Base-by-base conservation (phyloP, 2,113 vertebrate genomes). In the Mugil cephalus region DNA sequence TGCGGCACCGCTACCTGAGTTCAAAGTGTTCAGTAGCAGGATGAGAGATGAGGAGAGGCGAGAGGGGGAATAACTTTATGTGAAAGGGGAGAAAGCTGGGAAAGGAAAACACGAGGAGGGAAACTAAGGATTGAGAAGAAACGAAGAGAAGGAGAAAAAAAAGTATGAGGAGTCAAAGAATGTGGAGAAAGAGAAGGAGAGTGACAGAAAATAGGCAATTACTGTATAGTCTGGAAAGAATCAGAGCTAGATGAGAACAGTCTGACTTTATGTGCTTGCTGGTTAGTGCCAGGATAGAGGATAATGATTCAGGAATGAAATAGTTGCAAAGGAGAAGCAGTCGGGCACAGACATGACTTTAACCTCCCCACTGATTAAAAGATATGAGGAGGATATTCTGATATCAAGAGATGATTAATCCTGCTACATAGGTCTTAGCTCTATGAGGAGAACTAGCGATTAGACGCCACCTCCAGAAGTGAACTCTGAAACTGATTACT, bases 1-100 rank as follows among this genome's bases (percentile, higher is more conserved):
- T 94, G 87, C 54, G 43, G 21, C 75, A 42, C 74, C 15, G 39
- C 79, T 83, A 87, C 80, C 81, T 82, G 66, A 88, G 81, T 84
- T 86, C 74, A 87, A 83, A 76, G 80, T 17, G 19, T 51, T 40
- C 24, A 4, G 58, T 4, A 63, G 58, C 58, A 10, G 68, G 34
- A 17, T 1, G 15, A 52, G n/a, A 62, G 64, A 45, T 30, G 40
- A 38, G 43, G 21, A 51, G 5, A 36, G 24, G 45, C 10, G 47
- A 10, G 10, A 51, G 18, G 15, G 43, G 6, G 43, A 45, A 15
- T 43, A 15, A 6, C 42, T 15, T 13, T 15, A 15, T 43, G 42
- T 2, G 34, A 38, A 42, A n/a, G 50, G 2, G 18, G 35, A 84
- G 39, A 64, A 52, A 75, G 39, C 12, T 40, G 40, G 52, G 48